These are phyloP conservation scores for Enchytraeus crypticus DNA, from an alignment of 2,888 invertebrate genomes.

Conservation along the genomic window DNA sequence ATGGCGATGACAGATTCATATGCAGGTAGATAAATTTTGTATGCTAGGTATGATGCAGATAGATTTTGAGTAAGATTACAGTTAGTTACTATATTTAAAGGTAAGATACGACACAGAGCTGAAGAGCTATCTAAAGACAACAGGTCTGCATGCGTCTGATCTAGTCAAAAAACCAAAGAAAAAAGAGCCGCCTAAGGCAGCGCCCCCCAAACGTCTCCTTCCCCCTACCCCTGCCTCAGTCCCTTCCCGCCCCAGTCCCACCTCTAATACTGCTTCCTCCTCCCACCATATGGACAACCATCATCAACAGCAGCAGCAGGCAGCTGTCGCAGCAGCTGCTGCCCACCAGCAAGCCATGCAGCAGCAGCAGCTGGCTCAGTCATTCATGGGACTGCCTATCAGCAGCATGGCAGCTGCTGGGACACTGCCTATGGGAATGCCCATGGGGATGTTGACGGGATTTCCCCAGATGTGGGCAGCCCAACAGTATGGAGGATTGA, in stretches of 20 bases:
- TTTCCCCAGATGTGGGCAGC: constrained; percentile 18
- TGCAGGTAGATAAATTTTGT: too few relatives aligned
- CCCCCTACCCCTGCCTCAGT: background rate
- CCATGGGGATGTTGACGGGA: constrained; percentile 14
- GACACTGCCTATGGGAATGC: constrained; percentile 6
- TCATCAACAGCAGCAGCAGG: too few relatives aligned
- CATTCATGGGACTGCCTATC: constrained; percentile 4
- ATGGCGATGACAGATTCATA: too few relatives aligned
- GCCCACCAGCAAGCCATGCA: background rate
- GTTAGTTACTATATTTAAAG: too few relatives aligned
- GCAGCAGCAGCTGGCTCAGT: constrained; percentile 9
- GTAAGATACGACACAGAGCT: constrained; percentile 26
- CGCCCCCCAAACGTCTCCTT: background rate
- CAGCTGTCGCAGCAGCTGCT: background rate
- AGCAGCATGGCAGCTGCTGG: background rate
- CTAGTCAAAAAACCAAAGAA: constrained; percentile 24
- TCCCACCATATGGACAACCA: too few relatives aligned
- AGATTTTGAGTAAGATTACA: too few relatives aligned
- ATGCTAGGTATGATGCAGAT: too few relatives aligned
- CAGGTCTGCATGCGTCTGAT: constrained; percentile 25
- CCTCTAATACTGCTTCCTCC: background rate
- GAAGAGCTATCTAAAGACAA: constrained; percentile 24
- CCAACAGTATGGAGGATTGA: constrained; percentile 12
- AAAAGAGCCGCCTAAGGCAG: constrained; percentile 1
- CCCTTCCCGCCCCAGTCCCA: background rate